A percentile compares a stretch with the other conserved stretches of the same genome.
Conservation (phyloP, 1,140 invertebrate species). For the Pseudachorutes palmiensis region DNA sequence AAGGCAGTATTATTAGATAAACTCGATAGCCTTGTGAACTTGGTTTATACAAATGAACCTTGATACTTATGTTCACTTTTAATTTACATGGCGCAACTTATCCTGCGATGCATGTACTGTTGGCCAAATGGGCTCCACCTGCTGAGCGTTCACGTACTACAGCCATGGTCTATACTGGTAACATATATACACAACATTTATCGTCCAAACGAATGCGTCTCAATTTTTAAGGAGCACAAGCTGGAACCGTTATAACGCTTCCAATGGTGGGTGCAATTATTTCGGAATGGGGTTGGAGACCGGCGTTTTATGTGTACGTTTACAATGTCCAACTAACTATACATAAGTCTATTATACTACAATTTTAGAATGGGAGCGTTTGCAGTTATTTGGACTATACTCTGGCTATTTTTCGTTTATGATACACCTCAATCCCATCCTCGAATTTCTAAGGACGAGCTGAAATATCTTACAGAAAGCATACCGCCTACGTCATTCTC, state of each 20-base stretch:
- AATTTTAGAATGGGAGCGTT: constrained; percentile 65
- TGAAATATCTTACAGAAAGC: constrained; percentile 62
- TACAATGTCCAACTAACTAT: too few species aligned
- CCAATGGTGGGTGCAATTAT: constrained; percentile 67
- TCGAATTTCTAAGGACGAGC: constrained; percentile 68
- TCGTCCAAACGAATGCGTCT: not conserved
- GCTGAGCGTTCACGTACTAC: constrained; percentile 42
- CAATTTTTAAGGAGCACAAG: constrained; percentile 53
- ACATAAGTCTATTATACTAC: too few species aligned
- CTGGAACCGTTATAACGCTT: constrained; percentile 74
- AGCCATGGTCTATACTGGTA: constrained; percentile 38
- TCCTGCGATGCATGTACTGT: constrained; percentile 52
- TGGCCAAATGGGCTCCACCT: constrained; percentile 48
- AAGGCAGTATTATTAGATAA: constrained; percentile 22
- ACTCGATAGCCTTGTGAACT: too few species aligned
- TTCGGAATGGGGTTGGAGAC: constrained; percentile 61
- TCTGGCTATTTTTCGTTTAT: constrained; percentile 76
- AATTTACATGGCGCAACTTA: constrained; percentile 61
- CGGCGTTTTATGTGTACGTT: constrained; percentile 69
- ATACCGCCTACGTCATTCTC: constrained; percentile 46
- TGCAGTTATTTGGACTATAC: constrained; percentile 68
- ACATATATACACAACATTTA: not conserved
- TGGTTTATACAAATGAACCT: not conserved
- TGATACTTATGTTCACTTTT: not conserved
- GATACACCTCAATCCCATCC: constrained; percentile 79